Evolutionary conservation across 2,797 vertebrate genomes (phyloP).

Genomic region (Schizopygopsis malacanthus): DNA sequence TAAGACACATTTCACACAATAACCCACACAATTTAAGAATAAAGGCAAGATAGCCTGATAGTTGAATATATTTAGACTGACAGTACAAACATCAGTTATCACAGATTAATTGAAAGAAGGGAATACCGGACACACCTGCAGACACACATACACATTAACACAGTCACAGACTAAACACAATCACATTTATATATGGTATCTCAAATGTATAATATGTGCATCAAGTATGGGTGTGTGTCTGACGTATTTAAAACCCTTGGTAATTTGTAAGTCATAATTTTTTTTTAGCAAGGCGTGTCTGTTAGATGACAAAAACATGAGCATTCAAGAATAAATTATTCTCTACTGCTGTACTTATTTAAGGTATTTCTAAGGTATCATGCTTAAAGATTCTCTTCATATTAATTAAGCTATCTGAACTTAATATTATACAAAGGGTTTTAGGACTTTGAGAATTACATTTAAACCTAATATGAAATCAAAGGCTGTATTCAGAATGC

Average conservation of each 20-base stretch:
- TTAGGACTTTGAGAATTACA: not conserved
- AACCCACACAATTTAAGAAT: not conserved
- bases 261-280: not conserved
- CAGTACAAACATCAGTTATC: not conserved
- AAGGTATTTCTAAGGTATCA: not conserved
- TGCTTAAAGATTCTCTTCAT: not conserved
- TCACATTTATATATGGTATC: not conserved
- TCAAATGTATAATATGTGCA: not conserved
- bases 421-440: not conserved
- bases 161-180: not conserved
- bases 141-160: not conserved
- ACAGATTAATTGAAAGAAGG: not conserved
- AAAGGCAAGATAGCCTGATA: not conserved
- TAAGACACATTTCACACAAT: not conserved
- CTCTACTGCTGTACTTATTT: not conserved
- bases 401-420: not conserved
- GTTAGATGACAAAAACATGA: not conserved
- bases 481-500: not conserved
- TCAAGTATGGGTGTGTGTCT: not conserved
- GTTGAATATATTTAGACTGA: not conserved
- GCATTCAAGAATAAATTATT: not conserved
- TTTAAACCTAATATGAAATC: not conserved
- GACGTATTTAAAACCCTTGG: not conserved
- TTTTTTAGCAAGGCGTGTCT: slow-evolving; percentile 1
- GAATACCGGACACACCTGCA: not conserved